A percentile compares a stretch with the other conserved stretches of the same genome.
phyloP scores from a whole-genome alignment of 2,113 vertebrate genomes.

The Tychaedon coryphoeus region DNA sequence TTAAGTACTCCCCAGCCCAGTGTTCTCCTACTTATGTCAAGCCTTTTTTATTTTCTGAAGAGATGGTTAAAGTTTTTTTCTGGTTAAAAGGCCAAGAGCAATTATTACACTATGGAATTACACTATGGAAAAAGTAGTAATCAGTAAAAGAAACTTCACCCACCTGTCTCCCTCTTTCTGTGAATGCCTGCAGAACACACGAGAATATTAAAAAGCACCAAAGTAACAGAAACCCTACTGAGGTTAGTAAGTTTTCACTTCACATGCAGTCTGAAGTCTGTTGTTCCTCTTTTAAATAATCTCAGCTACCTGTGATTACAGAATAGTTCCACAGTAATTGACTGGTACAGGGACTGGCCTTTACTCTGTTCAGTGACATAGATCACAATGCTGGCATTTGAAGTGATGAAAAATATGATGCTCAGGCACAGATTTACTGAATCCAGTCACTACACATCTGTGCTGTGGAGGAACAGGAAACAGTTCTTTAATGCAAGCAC shows the following conservation, averaged over 20 bases:
- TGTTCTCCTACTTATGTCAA: not conserved
- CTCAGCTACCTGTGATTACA: not conserved
- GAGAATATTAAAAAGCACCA: not conserved
- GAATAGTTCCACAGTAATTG: not conserved
- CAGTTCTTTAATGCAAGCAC: not conserved
- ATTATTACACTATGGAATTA: not conserved
- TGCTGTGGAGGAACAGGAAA: not conserved
- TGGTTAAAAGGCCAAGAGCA: not conserved
- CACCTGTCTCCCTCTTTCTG: rapidly evolving
- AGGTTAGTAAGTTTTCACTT: not conserved
- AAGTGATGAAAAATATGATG: not conserved
- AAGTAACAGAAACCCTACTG: not conserved
- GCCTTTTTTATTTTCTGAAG: not conserved
- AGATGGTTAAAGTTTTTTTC: not conserved
- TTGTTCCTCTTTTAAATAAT: not conserved
- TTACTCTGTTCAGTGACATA: not conserved
- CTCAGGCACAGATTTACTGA: not conserved
- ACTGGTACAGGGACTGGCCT: not conserved
- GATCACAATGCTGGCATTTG: not conserved
- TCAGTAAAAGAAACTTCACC: not conserved
- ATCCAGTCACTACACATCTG: not conserved
- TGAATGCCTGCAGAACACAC: not conserved
- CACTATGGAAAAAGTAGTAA: not conserved
- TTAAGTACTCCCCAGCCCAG: not conserved
- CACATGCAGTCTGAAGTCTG: not conserved